These are phyloP conservation scores for Berghia stephanieae DNA, from an alignment of 1,140 invertebrate species.

Conservation along the genomic window DNA sequence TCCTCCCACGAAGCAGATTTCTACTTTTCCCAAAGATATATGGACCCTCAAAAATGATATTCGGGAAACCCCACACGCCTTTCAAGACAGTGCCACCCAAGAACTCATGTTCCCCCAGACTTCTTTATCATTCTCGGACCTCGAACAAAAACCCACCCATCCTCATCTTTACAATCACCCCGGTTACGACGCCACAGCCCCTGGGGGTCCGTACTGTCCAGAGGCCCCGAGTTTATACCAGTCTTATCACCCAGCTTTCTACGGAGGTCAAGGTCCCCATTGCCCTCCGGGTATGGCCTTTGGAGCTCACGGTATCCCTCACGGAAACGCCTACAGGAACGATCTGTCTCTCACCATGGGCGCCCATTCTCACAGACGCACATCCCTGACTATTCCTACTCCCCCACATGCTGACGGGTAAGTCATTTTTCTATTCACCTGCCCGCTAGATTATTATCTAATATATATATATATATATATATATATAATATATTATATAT, in stretches of 20 bases:
- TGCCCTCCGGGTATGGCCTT: conserved; percentile 33
- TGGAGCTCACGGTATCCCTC: conserved; percentile 35
- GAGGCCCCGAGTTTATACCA: conserved; percentile 37
- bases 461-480: too few relatives aligned
- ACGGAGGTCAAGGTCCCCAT: conserved; percentile 42
- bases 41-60: conserved; percentile 36
- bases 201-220: conserved; percentile 21
- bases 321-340: conserved; percentile 30
- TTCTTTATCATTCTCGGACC: conserved; percentile 24
- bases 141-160: conserved; percentile 42
- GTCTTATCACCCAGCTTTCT: conserved; percentile 46
- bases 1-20: conserved; percentile 37
- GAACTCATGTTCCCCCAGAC: conserved; percentile 38
- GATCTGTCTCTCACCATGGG: conserved; percentile 44
- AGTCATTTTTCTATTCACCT: too few relatives aligned
- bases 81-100: conserved; percentile 11
- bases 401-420: conserved; percentile 55
- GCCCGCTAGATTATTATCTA: too few relatives aligned
- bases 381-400: conserved; percentile 57
- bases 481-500: too few relatives aligned
- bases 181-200: conserved; percentile 29
- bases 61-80: conserved; percentile 21
- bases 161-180: conserved; percentile 33
- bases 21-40: conserved; percentile 36
- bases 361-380: conserved; percentile 49